Percentiles rank a stretch among this genome's conserved stretches.
These are phyloP conservation scores for Tenrec ecaudatus DNA, from an alignment of 2,113 vertebrate genomes.

Conservation along the genomic window DNA sequence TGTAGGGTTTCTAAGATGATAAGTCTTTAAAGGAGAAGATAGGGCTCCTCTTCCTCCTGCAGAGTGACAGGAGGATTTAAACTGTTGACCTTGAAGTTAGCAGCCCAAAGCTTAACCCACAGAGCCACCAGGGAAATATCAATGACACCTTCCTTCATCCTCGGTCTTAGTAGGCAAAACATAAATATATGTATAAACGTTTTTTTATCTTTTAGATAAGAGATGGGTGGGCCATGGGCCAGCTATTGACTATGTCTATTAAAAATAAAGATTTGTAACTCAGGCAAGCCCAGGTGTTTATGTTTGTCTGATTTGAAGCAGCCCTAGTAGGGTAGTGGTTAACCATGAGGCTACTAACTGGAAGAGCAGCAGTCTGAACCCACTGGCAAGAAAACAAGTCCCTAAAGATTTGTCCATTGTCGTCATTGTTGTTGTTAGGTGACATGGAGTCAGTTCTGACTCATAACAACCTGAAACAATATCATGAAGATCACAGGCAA, in stretches of 20 bases:
- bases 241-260: not conserved
- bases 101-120: no score
- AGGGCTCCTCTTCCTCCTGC: no score
- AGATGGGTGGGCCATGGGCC: not conserved
- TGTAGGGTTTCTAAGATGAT: no score
- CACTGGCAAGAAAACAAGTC: not conserved
- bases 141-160: not conserved
- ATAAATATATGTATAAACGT: not conserved
- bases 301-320: not conserved
- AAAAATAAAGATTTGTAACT: not conserved
- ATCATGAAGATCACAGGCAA: no score
- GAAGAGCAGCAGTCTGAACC: not conserved
- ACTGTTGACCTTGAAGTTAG: no score
- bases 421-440: no score
- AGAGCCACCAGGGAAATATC: not conserved
- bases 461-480: no score
- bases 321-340: not conserved
- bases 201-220: not conserved
- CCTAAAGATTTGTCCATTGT: no score
- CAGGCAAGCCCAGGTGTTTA: not conserved
- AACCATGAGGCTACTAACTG: not conserved
- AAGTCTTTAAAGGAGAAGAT: no score
- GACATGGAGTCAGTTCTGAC: no score
- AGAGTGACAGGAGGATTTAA: no score
- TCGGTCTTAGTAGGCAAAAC: not conserved